Base-by-base conservation (phyloP, 2,888 invertebrate genomes). In the Oscheius sp. region DNA sequence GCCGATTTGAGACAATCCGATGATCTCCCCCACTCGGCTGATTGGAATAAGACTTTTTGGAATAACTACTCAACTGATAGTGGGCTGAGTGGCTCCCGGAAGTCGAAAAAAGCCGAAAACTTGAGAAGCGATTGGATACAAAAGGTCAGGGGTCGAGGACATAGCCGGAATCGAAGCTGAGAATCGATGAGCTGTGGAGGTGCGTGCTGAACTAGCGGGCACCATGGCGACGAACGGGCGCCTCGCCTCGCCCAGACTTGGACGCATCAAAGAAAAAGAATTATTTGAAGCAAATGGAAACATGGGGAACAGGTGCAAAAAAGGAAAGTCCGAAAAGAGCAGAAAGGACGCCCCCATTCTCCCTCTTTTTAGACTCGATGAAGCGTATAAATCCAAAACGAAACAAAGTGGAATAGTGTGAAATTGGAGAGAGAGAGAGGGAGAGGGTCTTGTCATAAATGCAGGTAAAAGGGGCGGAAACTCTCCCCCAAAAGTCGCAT, bases 141-240 rank as follows among this genome's bases (percentile, higher is more conserved):
- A 27, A 52, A 29, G 52, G 52, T 52, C 52, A 52, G 25, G 52
- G 39, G 57, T 37, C 12, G 20, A 57, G 57, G 39, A 17, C 23
- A 34, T 20, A 34, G 50, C 20, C 55, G 34, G 55, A 37, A 55
- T 34, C 55, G 37, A n/a, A n/a, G 55, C 15, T 25, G 52, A 6
- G 50, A 39, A 57, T 50, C 58, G 50, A 48, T 50, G 45, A 50
- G 68, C 33, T 29, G 46, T 29, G 27, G 53, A 37, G 42, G 68
- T 58, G 45, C 61, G 45, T 61, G 61, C 45, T 61, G 61, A 61
- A 61, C 61, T 45, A 61, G 61, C 61, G 69, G 58, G 72, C 64
- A 65, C 64, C 64, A 64, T 64, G 64, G 64, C 48, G 64, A 64
- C 64, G 50, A 39, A 39, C 34, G 55, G 55, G 55, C 31, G 55